A percentile compares a stretch with the other conserved stretches of the same genome.
These are phyloP conservation scores for Cyprinodon variegatus DNA, from an alignment of 2,113 vertebrate genomes.

Conservation along the genomic window DNA sequence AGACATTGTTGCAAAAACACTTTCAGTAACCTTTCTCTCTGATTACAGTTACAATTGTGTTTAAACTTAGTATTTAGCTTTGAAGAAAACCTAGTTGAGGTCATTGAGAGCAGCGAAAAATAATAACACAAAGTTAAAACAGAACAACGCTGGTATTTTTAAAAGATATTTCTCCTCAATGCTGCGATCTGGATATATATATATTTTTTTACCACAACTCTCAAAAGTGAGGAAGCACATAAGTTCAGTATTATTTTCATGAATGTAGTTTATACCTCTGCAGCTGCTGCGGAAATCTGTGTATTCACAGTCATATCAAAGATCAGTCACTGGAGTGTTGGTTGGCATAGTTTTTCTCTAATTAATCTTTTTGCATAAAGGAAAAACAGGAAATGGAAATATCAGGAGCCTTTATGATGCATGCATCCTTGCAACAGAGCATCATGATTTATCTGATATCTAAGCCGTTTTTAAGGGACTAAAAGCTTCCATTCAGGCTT, in stretches of 20 bases:
- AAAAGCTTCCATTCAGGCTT: not conserved
- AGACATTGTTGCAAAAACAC: slow-evolving; percentile 41
- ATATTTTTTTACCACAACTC: not conserved
- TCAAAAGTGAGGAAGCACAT: slow-evolving; percentile 18
- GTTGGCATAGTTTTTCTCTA: slow-evolving; percentile 18
- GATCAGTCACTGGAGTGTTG: slow-evolving; percentile 2
- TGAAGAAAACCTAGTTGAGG: not conserved
- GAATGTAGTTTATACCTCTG: slow-evolving; percentile 20
- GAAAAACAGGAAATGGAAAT: slow-evolving; percentile 43
- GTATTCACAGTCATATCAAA: slow-evolving; percentile 27
- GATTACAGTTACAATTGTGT: slow-evolving; percentile 48
- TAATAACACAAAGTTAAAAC: not conserved
- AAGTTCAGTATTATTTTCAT: slow-evolving; percentile 18
- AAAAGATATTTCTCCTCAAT: slow-evolving; percentile 24
- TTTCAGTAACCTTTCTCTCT: slow-evolving; percentile 49
- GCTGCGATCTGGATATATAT: slow-evolving; percentile 17
- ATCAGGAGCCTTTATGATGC: not conserved
- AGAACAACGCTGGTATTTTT: slow-evolving; percentile 18
- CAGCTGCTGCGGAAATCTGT: slow-evolving; percentile 8
- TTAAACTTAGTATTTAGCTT: slow-evolving; percentile 41
- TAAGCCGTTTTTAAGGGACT: not conserved
- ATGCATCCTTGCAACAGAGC: not conserved
- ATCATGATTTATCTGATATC: not conserved
- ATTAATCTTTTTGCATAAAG: slow-evolving; percentile 15
- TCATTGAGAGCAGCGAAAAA: slow-evolving; percentile 18